Evolutionary conservation across 1,140 invertebrate genomes (phyloP).

Genomic region (Drosophila truncata): DNA sequence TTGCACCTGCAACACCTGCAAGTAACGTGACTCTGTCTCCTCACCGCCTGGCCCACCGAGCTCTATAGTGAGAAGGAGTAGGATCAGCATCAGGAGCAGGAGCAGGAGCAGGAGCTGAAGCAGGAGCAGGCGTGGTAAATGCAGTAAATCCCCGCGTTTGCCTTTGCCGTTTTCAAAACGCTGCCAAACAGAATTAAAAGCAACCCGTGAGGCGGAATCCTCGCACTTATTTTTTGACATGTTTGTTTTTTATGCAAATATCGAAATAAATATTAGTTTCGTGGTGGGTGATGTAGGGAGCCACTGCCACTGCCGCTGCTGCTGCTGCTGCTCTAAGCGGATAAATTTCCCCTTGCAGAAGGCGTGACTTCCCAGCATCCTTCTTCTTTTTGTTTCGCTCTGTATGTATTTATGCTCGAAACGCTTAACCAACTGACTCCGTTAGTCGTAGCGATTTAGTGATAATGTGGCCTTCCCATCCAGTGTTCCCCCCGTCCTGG

Average conservation of each 20-base stretch:
- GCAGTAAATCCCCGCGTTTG: conserved; percentile 69
- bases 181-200: conserved; percentile 23
- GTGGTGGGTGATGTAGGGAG: background rate
- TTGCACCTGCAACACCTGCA: conserved; percentile 82
- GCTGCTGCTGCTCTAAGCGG: conserved; percentile 11
- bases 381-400: conserved; percentile 16
- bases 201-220: conserved; percentile 18
- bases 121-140: conserved; percentile 41
- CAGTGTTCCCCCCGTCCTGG: background rate
- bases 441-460: conserved; percentile 79
- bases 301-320: background rate
- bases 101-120: conserved; percentile 3
- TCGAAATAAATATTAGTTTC: conserved; percentile 80
- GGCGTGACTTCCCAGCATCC: conserved; percentile 25
- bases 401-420: conserved; percentile 70
- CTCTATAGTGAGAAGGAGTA: conserved; percentile 38
- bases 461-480: conserved; percentile 64
- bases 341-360: conserved; percentile 56
- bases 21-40: conserved; percentile 80
- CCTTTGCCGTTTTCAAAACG: conserved; percentile 64
- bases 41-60: conserved; percentile 12
- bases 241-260: conserved; percentile 80
- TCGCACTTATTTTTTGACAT: conserved; percentile 68
- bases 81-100: background rate
- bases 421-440: conserved; percentile 81